Conservation (phyloP, 2,113 vertebrate species). For the Spea multiplicata region DNA sequence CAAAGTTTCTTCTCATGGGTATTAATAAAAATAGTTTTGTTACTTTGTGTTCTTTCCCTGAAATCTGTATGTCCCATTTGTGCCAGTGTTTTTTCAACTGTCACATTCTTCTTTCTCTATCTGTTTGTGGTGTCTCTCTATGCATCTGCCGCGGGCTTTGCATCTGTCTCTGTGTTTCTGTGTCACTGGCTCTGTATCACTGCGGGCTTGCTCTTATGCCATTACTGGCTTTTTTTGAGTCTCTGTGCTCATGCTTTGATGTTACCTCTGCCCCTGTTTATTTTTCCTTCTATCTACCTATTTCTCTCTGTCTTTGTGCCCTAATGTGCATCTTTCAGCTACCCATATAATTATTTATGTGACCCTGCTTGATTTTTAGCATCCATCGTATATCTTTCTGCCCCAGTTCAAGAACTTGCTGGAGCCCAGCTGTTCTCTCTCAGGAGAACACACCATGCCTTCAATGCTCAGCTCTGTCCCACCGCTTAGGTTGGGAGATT, state of each 20-base stretch:
- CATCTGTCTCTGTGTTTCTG: conserved; percentile 39
- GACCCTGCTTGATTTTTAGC: not conserved
- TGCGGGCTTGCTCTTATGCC: conserved; percentile 4
- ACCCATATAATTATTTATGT: not conserved
- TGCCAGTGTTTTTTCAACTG: too few species aligned
- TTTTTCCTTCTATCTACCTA: not conserved
- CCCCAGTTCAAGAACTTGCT: conserved; percentile 42
- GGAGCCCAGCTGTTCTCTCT: not conserved
- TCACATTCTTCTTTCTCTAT: conserved; percentile 3
- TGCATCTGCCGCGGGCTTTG: conserved; percentile 24
- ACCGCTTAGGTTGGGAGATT: not conserved
- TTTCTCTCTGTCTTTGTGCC: not conserved
- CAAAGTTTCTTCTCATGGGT: too few species aligned
- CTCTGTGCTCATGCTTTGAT: not conserved
- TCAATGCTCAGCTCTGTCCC: not conserved
- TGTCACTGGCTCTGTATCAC: conserved; percentile 28
- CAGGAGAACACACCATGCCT: not conserved
- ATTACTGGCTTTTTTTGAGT: not conserved
- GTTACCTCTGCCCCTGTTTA: not conserved
- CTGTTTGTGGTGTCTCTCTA: conserved; percentile 12
- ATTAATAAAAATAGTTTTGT: too few species aligned
- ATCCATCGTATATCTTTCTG: not conserved
- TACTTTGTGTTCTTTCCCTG: too few species aligned
- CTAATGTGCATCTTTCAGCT: too few species aligned
- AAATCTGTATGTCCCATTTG: too few species aligned